These are phyloP conservation scores for Sterrhoptilus dennistouni DNA, from an alignment of 2,113 vertebrate genomes.

Conservation along the genomic window DNA sequence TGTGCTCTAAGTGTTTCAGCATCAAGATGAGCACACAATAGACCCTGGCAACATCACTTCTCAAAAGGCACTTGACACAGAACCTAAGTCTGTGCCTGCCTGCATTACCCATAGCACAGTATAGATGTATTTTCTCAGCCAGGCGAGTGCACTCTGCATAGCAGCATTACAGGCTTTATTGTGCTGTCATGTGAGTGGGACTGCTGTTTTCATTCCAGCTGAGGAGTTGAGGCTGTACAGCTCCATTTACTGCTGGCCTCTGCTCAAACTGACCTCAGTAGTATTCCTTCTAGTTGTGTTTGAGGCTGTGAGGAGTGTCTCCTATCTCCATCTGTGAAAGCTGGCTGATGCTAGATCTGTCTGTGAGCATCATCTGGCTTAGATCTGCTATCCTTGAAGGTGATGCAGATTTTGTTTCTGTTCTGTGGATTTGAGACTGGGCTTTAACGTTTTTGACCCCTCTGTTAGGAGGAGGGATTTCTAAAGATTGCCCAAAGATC, in stretches of 20 bases:
- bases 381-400: background rate
- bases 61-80: background rate
- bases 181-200: background rate
- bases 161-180: background rate
- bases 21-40: background rate
- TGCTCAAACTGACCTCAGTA: background rate
- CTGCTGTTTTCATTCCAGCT: slow-evolving; percentile 20
- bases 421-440: background rate
- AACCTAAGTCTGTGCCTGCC: background rate
- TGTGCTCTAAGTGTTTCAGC: background rate
- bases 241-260: background rate
- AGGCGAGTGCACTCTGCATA: background rate
- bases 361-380: background rate
- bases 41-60: background rate
- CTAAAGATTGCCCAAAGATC: background rate
- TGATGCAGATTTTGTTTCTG: background rate
- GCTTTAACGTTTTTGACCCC: background rate
- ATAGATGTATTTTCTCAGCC: background rate
- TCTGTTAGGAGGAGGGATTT: background rate
- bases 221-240: background rate
- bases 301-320: background rate
- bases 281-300: background rate
- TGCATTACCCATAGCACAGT: background rate
- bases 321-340: background rate
- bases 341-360: background rate